These are phyloP conservation scores for Chrysochloris asiatica DNA, from an alignment of 2,113 vertebrate genomes.

Conservation along the genomic window DNA sequence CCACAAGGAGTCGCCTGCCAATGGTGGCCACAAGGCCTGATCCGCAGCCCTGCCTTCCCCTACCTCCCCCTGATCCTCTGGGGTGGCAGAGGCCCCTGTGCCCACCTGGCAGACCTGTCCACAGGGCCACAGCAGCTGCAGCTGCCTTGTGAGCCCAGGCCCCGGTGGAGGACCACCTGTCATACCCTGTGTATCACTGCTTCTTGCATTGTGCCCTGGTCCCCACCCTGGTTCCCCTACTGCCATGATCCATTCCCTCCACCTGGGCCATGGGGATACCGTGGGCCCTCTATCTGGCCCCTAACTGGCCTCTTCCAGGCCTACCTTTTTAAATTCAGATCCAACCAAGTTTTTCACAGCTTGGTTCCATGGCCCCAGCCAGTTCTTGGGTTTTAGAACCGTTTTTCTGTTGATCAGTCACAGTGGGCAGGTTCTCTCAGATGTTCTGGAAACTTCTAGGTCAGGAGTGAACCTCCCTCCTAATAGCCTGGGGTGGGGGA, in stretches of 20 bases:
- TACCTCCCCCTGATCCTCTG: too few species aligned
- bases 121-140: not conserved
- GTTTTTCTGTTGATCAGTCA: constrained; percentile 37
- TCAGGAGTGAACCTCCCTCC: not conserved
- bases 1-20: not conserved
- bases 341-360: constrained; percentile 26
- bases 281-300: not conserved
- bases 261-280: rapidly evolving
- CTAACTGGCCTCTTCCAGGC: not conserved
- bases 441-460: constrained; percentile 50
- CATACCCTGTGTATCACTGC: not conserved
- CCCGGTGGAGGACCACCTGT: not conserved
- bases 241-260: not conserved
- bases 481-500: not conserved
- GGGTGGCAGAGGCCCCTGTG: too few species aligned
- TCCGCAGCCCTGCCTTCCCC: too few species aligned
- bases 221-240: not conserved
- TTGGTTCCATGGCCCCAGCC: not conserved
- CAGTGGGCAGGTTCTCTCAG: not conserved
- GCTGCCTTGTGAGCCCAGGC: constrained; percentile 40
- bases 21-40: constrained; percentile 78
- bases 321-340: constrained; percentile 36
- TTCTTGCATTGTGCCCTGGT: constrained; percentile 45
- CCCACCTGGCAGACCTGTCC: not conserved
- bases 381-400: constrained; percentile 31